These are phyloP conservation scores for Acipenser transmontanus DNA, from an alignment of 2,797 vertebrate species.

Conservation along the genomic window DNA sequence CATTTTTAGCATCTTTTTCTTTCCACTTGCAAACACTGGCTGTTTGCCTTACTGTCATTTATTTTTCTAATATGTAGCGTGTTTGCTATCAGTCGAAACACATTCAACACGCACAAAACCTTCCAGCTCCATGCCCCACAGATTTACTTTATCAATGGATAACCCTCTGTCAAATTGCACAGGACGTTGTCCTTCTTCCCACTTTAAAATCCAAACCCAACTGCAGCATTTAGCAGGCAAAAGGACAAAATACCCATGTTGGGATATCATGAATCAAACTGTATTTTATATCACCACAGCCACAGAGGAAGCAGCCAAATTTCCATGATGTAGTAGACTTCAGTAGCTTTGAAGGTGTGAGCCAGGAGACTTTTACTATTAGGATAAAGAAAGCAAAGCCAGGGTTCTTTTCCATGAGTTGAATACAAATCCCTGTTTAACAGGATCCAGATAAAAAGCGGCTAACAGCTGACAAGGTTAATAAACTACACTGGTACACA, in stretches of 20 bases:
- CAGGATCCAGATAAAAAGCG: conserved; percentile 64
- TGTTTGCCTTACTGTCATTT: too few relatives aligned
- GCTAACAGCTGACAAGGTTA: conserved; percentile 71
- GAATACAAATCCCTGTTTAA: conserved; percentile 62
- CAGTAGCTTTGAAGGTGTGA: conserved; percentile 58
- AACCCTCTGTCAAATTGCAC: too few relatives aligned
- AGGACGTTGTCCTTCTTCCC: too few relatives aligned
- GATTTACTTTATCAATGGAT: too few relatives aligned
- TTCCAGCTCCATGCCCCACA: too few relatives aligned
- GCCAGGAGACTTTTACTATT: conserved; percentile 49
- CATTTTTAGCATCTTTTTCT: background rate
- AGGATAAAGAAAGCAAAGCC: conserved; percentile 49
- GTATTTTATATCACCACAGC: conserved; percentile 44
- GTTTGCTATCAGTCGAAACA: too few relatives aligned
- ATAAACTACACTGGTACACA: conserved; percentile 47
- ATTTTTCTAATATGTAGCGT: too few relatives aligned
- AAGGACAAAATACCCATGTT: background rate
- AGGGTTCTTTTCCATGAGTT: conserved; percentile 60
- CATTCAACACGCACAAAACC: too few relatives aligned
- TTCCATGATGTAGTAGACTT: conserved; percentile 85
- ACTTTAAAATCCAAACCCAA: background rate
- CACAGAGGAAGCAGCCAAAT: conserved; percentile 65
- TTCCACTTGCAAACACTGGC: too few relatives aligned
- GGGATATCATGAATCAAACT: conserved; percentile 41
- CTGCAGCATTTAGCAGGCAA: background rate